Base-by-base conservation (phyloP, 1,140 invertebrate species). In the Formica exsecta region DNA sequence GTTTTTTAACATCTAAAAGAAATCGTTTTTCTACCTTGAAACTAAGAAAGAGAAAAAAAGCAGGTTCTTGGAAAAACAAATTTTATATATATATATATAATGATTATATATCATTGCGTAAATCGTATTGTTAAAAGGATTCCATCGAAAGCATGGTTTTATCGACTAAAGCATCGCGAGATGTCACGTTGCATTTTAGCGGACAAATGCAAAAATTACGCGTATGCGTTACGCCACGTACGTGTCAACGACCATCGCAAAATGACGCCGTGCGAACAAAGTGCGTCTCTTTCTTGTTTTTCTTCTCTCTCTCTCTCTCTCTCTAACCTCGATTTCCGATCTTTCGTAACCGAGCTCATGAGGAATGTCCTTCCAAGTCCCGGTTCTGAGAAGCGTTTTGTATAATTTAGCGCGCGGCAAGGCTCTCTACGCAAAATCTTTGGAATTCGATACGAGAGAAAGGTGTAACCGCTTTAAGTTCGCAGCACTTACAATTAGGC, bases 181-280 rank as follows among this genome's bases (percentile, higher is more conserved):
- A 19, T 29, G 54, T 51, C 44, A 44, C 2, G 38, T n/a, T 5
- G 61, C 75, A 22, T 65, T 9, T 75, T 16, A 13, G 3, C n/a
- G n/a, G 29, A 11, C 65, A 68, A n/a, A 8, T 22, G 44, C 44
- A 22, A 16, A 22, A 16, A 48, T 79, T 68, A 79, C 29, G 13
- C 44, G 59, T 79, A 25, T 38, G 22, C 22, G 16, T 79, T 79
- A 57, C 38, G 64, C 19, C 64, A 68, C 13, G 22, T 44, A 44
- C 32, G 64, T 57, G 64, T 80, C 64, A 80, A 80, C 6, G 22
- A 66, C 32, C 59, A 77, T 48, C 44, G 32, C 32, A 25, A 51
- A 29, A 13, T 41, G 44, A 77, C 38, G 65, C 38, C 38, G 19
- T n/a, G 65, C 38, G 62, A 11, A 36, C 25, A 6, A 8, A 36